Evolutionary conservation across 2,113 vertebrate genomes (phyloP).

Genomic region (Romanogobio albipinnatus): DNA sequence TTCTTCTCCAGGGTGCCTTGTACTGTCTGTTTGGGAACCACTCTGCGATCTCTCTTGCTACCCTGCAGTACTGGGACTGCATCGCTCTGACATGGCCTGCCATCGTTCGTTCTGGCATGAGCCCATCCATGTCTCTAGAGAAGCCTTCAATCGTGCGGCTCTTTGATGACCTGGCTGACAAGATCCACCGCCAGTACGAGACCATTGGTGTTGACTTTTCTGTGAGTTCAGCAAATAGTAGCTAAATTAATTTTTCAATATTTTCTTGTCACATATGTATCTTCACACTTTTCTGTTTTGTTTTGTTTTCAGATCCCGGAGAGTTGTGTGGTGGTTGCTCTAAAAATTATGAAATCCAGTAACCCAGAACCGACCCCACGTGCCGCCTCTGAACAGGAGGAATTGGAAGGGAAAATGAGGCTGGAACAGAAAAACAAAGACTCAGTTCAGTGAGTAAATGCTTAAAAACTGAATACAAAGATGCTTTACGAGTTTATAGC

Average conservation of each 20-base stretch:
- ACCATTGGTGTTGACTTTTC: conserved; percentile 91
- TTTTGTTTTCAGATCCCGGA: conserved; percentile 78
- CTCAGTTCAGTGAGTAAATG: conserved; percentile 80
- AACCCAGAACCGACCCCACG: conserved; percentile 67
- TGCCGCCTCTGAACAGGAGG: conserved; percentile 76
- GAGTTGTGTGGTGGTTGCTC: conserved; percentile 79
- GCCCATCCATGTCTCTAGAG: conserved; percentile 94
- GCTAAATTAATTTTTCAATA: neutral
- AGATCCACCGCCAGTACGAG: conserved; percentile 96
- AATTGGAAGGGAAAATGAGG: conserved; percentile 76
- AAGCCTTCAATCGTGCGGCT: conserved; percentile 95
- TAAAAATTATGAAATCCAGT: conserved; percentile 79
- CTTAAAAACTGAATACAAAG: neutral
- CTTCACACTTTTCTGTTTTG: neutral
- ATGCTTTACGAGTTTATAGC: neutral
- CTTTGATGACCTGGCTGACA: conserved; percentile 95
- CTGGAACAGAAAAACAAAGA: conserved; percentile 86
- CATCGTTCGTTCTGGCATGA: conserved; percentile 91
- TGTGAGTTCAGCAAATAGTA: conserved; percentile 74
- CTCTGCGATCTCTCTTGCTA: conserved; percentile 89
- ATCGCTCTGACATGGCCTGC: conserved; percentile 94
- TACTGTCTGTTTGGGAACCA: conserved; percentile 97
- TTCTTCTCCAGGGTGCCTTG: conserved; percentile 86
- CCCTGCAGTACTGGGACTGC: conserved; percentile 96
- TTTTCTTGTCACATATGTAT: neutral